Conservation (phyloP, 2,888 invertebrate genomes). For the Norana najaformis region DNA sequence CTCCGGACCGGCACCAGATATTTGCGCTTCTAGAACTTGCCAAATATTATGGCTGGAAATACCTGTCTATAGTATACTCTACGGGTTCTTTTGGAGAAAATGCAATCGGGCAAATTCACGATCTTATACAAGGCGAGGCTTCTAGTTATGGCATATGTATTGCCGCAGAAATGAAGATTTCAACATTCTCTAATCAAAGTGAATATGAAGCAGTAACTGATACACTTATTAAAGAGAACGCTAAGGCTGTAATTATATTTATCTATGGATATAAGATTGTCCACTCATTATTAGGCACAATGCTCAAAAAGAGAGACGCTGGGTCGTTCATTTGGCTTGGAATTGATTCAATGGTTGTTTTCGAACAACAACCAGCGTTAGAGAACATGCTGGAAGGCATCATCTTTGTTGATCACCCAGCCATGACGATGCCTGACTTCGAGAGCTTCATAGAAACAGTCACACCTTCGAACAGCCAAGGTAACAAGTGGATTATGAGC, state of each 20-base stretch:
- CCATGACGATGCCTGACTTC: neutral
- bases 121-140: neutral
- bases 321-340: conserved; percentile 32
- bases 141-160: conserved; percentile 28
- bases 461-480: neutral
- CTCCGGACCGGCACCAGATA: conserved; percentile 50
- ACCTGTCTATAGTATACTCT: conserved; percentile 75
- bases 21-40: conserved; percentile 48
- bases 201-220: conserved; percentile 20
- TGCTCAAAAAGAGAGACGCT: neutral
- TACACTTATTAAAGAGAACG: conserved; percentile 3
- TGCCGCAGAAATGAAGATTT: conserved; percentile 15
- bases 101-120: conserved; percentile 43
- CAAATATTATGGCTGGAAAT: conserved; percentile 71
- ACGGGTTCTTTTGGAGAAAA: conserved; percentile 66
- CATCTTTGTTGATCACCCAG: conserved; percentile 27
- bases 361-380: conserved; percentile 35
- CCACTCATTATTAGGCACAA: neutral
- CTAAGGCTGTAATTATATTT: conserved; percentile 31
- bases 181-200: neutral
- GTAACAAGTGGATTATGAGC: conserved; percentile 22
- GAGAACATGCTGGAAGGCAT: conserved; percentile 31
- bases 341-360: conserved; percentile 23
- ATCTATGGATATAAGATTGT: neutral
- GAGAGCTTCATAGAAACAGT: neutral